A percentile compares a stretch with the other conserved stretches of the same genome.
Conservation (phyloP, 2,797 vertebrate species). For the Urocyon cinereoargenteus region DNA sequence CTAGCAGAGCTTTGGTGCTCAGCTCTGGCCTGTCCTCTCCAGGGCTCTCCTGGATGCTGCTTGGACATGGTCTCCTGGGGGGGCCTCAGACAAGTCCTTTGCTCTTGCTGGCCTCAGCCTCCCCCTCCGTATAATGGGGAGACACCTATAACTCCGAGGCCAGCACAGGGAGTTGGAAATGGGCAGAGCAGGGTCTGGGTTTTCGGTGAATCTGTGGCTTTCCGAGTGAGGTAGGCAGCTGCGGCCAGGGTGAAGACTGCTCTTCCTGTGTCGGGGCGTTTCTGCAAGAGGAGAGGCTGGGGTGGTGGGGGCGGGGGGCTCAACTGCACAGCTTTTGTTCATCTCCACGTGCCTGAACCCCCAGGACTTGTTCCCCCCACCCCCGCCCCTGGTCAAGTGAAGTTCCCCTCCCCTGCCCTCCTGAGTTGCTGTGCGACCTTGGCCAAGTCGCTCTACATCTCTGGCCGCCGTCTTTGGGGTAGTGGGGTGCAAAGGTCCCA, state of each 20-base stretch:
- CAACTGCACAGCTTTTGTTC: no score
- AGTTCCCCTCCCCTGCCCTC: rapidly evolving
- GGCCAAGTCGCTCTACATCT: neutral
- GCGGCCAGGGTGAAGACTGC: neutral
- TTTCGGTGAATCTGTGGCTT: neutral
- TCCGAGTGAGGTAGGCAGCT: neutral
- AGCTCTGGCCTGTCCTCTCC: neutral
- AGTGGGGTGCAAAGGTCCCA: neutral
- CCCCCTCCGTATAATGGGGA: neutral
- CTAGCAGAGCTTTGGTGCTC: neutral
- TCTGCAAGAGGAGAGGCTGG: neutral
- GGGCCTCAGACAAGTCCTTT: neutral
- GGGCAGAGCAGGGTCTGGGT: neutral
- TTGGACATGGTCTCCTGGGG: neutral
- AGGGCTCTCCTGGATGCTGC: neutral
- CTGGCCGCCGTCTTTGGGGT: neutral
- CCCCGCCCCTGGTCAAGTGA: neutral
- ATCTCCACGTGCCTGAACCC: neutral
- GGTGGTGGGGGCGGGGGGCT: neutral
- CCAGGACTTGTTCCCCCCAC: neutral
- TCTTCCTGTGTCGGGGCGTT: neutral
- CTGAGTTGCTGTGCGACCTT: neutral
- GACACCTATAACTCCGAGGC: neutral
- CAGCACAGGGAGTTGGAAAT: neutral
- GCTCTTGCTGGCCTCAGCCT: neutral